Conservation (phyloP, 2,113 vertebrate genomes). For the Erythrocercus mccallii region DNA sequence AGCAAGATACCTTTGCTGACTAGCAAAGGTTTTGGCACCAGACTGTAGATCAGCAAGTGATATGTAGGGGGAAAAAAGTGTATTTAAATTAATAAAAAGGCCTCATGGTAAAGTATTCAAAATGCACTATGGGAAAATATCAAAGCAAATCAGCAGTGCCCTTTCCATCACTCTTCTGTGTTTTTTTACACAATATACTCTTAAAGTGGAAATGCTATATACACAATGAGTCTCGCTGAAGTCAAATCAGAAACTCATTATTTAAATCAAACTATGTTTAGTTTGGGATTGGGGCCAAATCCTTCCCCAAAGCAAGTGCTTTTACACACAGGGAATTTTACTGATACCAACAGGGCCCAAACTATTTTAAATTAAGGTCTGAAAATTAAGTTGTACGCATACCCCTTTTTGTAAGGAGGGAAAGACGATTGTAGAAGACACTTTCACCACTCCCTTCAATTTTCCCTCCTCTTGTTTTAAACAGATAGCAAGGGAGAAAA, state of each 20-base stretch:
- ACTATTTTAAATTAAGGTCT: background rate
- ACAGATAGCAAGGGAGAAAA: background rate
- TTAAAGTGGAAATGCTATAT: background rate
- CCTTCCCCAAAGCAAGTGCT: background rate
- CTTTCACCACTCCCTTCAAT: background rate
- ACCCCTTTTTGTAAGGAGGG: too few species aligned
- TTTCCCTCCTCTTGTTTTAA: background rate
- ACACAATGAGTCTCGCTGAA: background rate
- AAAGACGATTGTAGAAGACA: background rate
- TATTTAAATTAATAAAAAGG: background rate
- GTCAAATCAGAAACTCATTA: background rate
- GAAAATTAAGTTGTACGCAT: background rate
- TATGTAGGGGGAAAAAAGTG: accelerated
- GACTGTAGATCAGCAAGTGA: background rate
- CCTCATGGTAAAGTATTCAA: background rate
- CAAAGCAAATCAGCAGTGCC: background rate
- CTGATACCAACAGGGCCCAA: accelerated
- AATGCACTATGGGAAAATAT: background rate
- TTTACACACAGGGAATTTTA: background rate
- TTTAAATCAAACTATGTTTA: background rate
- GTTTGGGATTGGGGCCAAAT: background rate
- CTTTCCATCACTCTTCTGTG: background rate
- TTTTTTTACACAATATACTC: background rate
- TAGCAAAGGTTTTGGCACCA: background rate
- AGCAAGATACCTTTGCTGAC: background rate